Base-by-base conservation (phyloP, 2,113 vertebrate species). In the Cairina moschata region DNA sequence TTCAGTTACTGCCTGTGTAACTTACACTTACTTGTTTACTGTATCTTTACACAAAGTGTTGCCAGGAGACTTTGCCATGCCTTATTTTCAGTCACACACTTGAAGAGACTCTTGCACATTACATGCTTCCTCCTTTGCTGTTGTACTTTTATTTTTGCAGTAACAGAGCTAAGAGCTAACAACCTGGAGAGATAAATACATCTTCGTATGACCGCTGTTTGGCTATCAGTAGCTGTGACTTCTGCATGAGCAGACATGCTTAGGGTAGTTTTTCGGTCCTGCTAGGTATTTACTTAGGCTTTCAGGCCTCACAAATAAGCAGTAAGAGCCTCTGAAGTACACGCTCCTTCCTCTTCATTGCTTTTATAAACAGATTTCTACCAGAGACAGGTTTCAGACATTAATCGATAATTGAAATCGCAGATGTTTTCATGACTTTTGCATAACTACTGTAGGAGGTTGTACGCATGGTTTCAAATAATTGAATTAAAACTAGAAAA, bases 31-130 rank as follows among this genome's bases (percentile, higher is more conserved):
- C 3, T 93, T 91, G 72, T 93, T 96, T 86, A 78, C 60, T 84
- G 31, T 8, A 9, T 77, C 55, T 86, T 93, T 54, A 73, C 31
- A 59, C 62, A 6, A 38, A 77, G 50, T 69, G 89, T 95, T 96
- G 76, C 95, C 65, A 86, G 86, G 86, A 95, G 89, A 86, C 38
- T 83, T 87, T 93, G 60, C 42, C 46, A 59, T 52, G 77, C 46
- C 46, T 74, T 74, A 8, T 86, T 93, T 95, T 80, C 76, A 73
- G 0, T 58, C 67, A 69, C 32, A 59, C 29, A 12, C 63, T 72
- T 20, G 42, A 83, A 20, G 6, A 88, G 48, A 42, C 48, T 88
- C 8, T 52, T 71, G 44, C 32, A 92, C 42, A 20, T 36, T 46
- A 9, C 15, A 3, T 63, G 10, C 38, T 82, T 74, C 38, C 62